These are phyloP conservation scores for Dromaius novaehollandiae DNA, from an alignment of 2,113 vertebrate species.

Conservation along the genomic window DNA sequence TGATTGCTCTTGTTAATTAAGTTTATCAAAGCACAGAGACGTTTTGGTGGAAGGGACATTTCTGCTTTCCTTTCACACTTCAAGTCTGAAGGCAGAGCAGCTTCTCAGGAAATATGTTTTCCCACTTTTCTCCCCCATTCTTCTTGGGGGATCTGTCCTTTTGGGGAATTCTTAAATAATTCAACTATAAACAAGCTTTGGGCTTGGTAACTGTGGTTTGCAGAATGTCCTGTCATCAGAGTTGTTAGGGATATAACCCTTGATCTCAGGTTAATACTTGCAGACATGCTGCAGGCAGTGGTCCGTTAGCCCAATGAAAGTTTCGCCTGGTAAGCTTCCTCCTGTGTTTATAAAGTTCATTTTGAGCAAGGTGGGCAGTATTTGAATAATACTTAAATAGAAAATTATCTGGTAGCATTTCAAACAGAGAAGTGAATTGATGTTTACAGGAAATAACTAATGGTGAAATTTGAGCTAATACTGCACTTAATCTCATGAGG, in stretches of 20 bases:
- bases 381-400: neutral
- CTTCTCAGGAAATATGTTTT: neutral
- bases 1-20: neutral
- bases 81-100: neutral
- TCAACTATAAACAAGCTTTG: neutral
- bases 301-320: neutral
- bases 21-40: neutral
- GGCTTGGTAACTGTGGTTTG: neutral
- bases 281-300: neutral
- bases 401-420: neutral
- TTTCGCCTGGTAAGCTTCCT: neutral
- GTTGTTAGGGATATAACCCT: neutral
- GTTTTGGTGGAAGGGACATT: neutral
- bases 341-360: neutral
- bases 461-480: neutral
- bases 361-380: neutral
- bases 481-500: neutral
- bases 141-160: rapidly evolving
- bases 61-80: neutral
- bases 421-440: neutral
- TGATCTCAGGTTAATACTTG: neutral
- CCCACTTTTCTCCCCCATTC: too few species aligned
- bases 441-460: neutral
- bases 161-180: neutral
- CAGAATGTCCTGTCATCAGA: neutral